These are phyloP conservation scores for Neuroterus valhalla DNA, from an alignment of 1,140 invertebrate genomes.

Conservation along the genomic window DNA sequence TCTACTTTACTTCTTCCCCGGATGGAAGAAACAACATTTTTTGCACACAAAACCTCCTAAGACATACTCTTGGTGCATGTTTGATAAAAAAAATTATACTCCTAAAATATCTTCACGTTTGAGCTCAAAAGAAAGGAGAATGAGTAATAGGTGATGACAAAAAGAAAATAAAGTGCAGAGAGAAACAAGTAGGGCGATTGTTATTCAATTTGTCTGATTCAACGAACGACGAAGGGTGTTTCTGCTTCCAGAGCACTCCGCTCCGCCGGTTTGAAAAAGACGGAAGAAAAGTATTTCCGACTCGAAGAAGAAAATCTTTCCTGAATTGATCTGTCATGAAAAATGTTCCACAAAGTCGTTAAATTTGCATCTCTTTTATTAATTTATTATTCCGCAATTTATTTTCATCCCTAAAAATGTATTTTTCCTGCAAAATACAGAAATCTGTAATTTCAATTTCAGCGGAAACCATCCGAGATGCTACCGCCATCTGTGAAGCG, in stretches of 20 bases:
- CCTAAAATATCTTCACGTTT: no score
- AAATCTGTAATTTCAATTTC: conserved; percentile 7
- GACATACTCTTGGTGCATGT: no score
- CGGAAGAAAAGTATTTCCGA: no score
- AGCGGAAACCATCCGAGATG: not conserved
- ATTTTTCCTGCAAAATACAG: not conserved
- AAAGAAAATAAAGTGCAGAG: conserved; percentile 28
- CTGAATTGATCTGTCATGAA: no score
- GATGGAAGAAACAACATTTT: no score
- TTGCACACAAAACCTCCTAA: no score
- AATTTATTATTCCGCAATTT: not conserved
- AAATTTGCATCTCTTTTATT: not conserved
- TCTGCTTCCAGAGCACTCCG: conserved; percentile 32
- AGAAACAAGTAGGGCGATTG: conserved; percentile 34
- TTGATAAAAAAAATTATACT: no score
- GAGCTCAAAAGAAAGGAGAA: not conserved
- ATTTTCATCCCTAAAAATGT: not conserved
- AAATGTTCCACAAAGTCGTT: no score
- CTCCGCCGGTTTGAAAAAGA: no score
- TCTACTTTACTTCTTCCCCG: no score
- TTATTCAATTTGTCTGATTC: conserved; percentile 33
- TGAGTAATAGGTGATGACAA: not conserved
- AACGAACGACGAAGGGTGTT: not conserved
- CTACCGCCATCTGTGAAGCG: conserved; percentile 4
- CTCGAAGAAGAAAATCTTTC: no score